These are phyloP conservation scores for Hypercompe scribonia DNA, from an alignment of 2,888 invertebrate species.

Conservation along the genomic window DNA sequence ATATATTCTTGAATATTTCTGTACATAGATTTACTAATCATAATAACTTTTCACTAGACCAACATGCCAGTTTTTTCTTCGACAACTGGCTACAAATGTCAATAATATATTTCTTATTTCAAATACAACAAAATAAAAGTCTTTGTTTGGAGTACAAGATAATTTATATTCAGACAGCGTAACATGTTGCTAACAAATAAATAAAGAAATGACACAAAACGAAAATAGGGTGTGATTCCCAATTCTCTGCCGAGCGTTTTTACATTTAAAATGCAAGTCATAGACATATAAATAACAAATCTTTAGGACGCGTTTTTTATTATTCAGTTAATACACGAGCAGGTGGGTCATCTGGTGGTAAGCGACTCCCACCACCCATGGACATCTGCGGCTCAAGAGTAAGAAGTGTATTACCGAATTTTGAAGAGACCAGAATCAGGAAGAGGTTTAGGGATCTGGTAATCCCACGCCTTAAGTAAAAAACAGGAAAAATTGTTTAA, in stretches of 20 bases:
- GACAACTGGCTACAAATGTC: background rate
- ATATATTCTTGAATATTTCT: no score
- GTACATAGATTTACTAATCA: no score
- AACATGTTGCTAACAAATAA: constrained; percentile 21
- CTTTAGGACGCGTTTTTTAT: no score
- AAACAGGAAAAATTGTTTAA: no score
- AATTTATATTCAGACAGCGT: constrained; percentile 36
- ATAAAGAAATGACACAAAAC: constrained; percentile 34
- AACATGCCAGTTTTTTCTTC: no score
- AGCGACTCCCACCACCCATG: no score
- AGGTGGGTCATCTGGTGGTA: no score
- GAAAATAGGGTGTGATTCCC: constrained; percentile 2
- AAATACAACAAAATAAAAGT: background rate
- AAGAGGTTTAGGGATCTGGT: background rate
- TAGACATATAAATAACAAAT: no score
- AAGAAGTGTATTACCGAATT: background rate
- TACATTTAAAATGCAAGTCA: no score
- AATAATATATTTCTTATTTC: background rate
- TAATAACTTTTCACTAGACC: background rate
- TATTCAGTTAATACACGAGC: no score
- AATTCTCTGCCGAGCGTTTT: constrained; percentile 11
- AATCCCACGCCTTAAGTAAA: no score
- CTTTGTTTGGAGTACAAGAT: constrained; percentile 14
- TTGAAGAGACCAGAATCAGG: background rate
- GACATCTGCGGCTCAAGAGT: no score